Conservation (phyloP, 2,888 invertebrate genomes). For the Tetrapedia diversipes region DNA sequence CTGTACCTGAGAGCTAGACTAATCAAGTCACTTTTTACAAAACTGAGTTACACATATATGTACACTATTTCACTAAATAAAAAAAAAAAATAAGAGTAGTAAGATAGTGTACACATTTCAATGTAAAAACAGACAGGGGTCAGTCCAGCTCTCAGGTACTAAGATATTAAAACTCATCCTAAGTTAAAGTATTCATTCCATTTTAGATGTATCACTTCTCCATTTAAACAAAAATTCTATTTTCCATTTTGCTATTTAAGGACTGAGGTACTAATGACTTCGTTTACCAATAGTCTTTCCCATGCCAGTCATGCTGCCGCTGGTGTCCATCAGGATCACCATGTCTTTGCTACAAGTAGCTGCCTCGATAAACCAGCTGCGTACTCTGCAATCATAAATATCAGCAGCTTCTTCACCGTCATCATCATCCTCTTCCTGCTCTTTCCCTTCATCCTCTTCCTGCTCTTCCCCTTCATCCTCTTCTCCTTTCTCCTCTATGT, state of each 20-base stretch:
- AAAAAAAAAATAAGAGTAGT: too few relatives aligned
- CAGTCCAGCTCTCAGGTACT: too few relatives aligned
- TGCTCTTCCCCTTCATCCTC: constrained; percentile 69
- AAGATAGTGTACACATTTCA: too few relatives aligned
- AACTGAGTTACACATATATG: too few relatives aligned
- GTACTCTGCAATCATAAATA: constrained; percentile 95
- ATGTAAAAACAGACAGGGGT: too few relatives aligned
- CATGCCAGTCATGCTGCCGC: constrained; percentile 97
- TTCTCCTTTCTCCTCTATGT: background rate
- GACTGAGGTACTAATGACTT: background rate
- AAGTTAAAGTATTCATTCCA: background rate
- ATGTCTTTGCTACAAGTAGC: constrained; percentile 99
- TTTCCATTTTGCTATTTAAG: background rate
- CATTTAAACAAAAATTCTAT: background rate
- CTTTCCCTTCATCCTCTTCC: constrained; percentile 83
- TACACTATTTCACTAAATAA: too few relatives aligned
- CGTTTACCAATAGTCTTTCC: constrained; percentile 85
- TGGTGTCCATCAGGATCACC: constrained; percentile 96
- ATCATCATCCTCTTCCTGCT: background rate
- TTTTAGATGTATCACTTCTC: too few relatives aligned
- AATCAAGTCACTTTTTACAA: too few relatives aligned
- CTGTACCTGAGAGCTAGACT: too few relatives aligned
- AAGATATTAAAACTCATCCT: too few relatives aligned
- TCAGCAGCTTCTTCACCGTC: constrained; percentile 84
- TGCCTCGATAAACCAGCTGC: constrained; percentile 98